Evolutionary conservation across 1,140 invertebrate species (phyloP).

Genomic region (Helicorthomorpha holstii): DNA sequence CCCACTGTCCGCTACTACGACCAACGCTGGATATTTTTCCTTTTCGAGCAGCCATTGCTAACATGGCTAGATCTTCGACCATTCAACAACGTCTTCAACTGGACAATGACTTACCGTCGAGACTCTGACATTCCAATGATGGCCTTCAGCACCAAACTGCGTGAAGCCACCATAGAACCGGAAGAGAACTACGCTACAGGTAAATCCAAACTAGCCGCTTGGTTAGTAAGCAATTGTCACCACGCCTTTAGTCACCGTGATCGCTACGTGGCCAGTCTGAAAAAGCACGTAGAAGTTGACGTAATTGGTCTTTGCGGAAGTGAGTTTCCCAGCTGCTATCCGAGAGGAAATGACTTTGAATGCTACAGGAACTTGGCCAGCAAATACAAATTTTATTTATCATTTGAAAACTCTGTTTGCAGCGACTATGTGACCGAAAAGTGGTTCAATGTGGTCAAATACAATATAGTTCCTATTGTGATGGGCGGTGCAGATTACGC

Average conservation of each 20-base stretch:
- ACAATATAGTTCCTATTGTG: slow-evolving; percentile 23
- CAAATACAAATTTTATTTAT: slow-evolving; percentile 21
- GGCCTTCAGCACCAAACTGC: slow-evolving; percentile 2
- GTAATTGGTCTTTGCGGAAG: slow-evolving; percentile 22
- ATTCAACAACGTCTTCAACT: slow-evolving; percentile 12
- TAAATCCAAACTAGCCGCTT: slow-evolving; percentile 26
- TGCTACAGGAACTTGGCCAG: slow-evolving; percentile 12
- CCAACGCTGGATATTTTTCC: slow-evolving; percentile 17
- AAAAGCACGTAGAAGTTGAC: slow-evolving; percentile 18
- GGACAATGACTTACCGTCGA: slow-evolving; percentile 7
- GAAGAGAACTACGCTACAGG: background rate
- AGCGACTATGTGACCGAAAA: slow-evolving; percentile 27
- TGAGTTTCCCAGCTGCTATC: slow-evolving; percentile 16
- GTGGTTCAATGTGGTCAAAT: slow-evolving; percentile 18
- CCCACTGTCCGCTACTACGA: slow-evolving; percentile 7
- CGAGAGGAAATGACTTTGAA: slow-evolving; percentile 13
- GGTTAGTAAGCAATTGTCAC: slow-evolving; percentile 27
- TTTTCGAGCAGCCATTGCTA: slow-evolving; percentile 16
- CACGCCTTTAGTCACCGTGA: slow-evolving; percentile 15
- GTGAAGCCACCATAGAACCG: background rate
- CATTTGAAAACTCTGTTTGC: slow-evolving; percentile 26
- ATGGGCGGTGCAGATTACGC: slow-evolving; percentile 24
- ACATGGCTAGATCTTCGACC: slow-evolving; percentile 3
- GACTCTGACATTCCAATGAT: slow-evolving; percentile 2
- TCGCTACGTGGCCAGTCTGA: slow-evolving; percentile 15